Base-by-base conservation (phyloP, 1,140 invertebrate species). In the Atta texana region DNA sequence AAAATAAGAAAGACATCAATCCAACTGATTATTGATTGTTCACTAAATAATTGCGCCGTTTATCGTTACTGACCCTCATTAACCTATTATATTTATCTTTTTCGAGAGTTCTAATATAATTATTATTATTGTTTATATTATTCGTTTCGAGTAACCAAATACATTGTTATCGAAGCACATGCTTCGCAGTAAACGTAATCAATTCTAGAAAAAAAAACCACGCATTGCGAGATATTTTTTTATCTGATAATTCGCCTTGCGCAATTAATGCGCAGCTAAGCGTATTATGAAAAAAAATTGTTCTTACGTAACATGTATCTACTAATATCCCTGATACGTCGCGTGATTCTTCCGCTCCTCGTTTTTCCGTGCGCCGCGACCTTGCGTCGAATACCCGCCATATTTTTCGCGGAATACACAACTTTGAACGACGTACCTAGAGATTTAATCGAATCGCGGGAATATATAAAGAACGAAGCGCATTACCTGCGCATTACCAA, bases 401-500 rank as follows among this genome's bases (percentile, higher is more conserved):
- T 86, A 6, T 66, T 86, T 80, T 44, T 31, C 24, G 18, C 71
- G 31, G 16, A 57, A 59, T 7, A 16, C 53, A n/a, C 53, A 21
- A 51, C 59, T 63, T 69, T 12, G 63, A 18, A 21, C 85, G 14
- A 7, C 34, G 34, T 82, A n/a, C 63, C 34, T 57, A 18, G n/a
- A 53, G 81, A 80, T 89, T 77, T 90, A 87, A 90, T 90, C 85
- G 88, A 77, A 84, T 89, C 53, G 66, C 49, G 51, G 10, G 39
- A 3, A 44, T 10, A 72, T 63, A 24, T 89, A 84, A 87, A 87
- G 72, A 89, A 39, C 59, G 85, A 34, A 63, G 8, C 8, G 39
- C 55, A 21, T 87, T 90, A 90, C 89, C 89, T 85, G 68, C 14
- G n/a, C n/a, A n/a, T n/a, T n/a, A n/a, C n/a, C n/a, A 1, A 28